A percentile compares a stretch with the other conserved stretches of the same genome.
These are phyloP conservation scores for Dioctria rufipes DNA, from an alignment of 2,888 invertebrate genomes.

Conservation along the genomic window DNA sequence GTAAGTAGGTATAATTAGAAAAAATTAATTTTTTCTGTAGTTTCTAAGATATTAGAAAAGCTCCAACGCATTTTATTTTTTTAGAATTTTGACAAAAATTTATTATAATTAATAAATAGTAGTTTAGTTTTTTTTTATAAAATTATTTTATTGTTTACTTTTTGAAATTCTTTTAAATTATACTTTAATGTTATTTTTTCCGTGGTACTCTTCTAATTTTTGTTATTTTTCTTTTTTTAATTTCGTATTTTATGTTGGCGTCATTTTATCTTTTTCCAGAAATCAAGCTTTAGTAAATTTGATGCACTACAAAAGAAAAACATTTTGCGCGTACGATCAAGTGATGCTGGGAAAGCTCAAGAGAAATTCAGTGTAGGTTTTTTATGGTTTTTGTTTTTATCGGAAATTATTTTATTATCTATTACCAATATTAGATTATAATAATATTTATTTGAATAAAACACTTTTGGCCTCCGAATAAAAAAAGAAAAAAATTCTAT, in stretches of 20 bases:
- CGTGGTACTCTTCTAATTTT: neutral
- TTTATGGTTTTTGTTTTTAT: slow-evolving; percentile 8
- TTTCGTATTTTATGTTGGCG: slow-evolving; percentile 37
- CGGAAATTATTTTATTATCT: neutral
- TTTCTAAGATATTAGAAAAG: neutral
- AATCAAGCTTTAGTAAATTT: slow-evolving; percentile 84
- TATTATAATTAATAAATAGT: too few species aligned
- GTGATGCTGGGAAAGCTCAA: slow-evolving; percentile 78
- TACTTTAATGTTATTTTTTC: neutral
- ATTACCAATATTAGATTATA: too few species aligned
- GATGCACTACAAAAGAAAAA: slow-evolving; percentile 80
- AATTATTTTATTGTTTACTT: neutral
- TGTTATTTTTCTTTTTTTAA: slow-evolving; percentile 22
- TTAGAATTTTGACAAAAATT: neutral
- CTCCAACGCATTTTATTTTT: neutral
- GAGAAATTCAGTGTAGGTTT: slow-evolving; percentile 77
- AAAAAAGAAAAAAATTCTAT: too few species aligned
- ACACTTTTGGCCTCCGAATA: too few species aligned
- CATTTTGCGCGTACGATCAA: slow-evolving; percentile 77
- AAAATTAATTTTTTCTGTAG: neutral
- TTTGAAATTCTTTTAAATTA: slow-evolving; percentile 16
- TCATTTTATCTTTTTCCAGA: slow-evolving; percentile 70
- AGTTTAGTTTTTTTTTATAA: too few species aligned
- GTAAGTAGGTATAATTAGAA: slow-evolving; percentile 18
- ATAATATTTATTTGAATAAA: too few species aligned